Base-by-base conservation (phyloP, 2,113 vertebrate genomes). In the Fregetta grallaria region DNA sequence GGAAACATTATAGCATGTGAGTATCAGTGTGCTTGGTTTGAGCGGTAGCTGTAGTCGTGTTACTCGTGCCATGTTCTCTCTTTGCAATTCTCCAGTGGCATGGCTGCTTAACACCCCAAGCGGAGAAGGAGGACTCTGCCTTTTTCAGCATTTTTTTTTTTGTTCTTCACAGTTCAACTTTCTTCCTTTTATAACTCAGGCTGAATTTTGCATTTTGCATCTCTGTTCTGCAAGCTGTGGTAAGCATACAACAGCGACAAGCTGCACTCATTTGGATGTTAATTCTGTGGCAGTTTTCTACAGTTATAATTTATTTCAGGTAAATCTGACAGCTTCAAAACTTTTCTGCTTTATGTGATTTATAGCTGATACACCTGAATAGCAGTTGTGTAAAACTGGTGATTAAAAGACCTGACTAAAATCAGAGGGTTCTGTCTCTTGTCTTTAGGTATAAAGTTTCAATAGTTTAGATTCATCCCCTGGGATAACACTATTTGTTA, bases 1-100 rank as follows among this genome's bases (percentile, higher is more conserved):
- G 99, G 99, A 94, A 99, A 99, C 98, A 99, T 99, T 96, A 99
- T 99, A 97, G 99, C 99, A 97, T 99, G 99, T 99, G 98, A 99
- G 99, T 98, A 96, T 90, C 42, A 15, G 86, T 83, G 82, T 90
- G 44, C 79, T 85, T 76, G 68, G 84, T 94, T 30, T 72, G 90
- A 87, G 73, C 44, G 0, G 30, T 88, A 74, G 71, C 81, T 15
- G 15, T 59, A 80, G 44, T 92, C 9, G 4, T 87, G 38, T 85
- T 91, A 65, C 70, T 79, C 11, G 20, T 92, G 77, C 71, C 2
- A 0, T 66, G 32, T 50, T 91, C 38, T 92, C 91, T 72, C 93
- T 62, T 91, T 68, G 42, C 93, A 88, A 84, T 82, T 77, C 47
- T 91, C 70, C 20, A 0, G 25, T 92, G 87, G 15, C 52, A 32